Conservation (phyloP, 2,797 vertebrate genomes). For the Manis javanica region DNA sequence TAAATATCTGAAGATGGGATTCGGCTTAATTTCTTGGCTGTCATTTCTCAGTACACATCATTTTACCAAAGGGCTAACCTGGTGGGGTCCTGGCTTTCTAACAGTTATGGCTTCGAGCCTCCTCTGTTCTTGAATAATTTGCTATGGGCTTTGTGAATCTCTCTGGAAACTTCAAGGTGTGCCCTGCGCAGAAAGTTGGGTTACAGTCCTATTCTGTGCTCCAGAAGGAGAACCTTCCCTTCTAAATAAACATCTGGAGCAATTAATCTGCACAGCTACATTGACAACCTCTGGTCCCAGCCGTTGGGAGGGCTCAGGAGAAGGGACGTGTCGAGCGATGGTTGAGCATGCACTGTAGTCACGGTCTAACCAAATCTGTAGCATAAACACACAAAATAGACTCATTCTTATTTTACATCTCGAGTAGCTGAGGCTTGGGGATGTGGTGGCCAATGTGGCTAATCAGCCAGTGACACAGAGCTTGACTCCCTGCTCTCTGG, state of each 20-base stretch:
- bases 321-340: neutral
- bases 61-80: neutral
- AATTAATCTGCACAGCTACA: neutral
- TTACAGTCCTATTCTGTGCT: neutral
- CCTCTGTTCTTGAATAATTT: neutral
- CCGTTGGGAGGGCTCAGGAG: neutral
- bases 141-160: rapidly evolving
- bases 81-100: neutral
- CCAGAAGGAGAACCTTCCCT: neutral
- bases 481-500: neutral
- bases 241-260: neutral
- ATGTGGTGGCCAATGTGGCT: neutral
- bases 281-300: neutral
- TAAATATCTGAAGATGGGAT: neutral
- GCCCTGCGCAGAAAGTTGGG: neutral
- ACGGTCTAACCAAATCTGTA: neutral
- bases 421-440: neutral
- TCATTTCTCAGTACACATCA: neutral
- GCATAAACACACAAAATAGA: neutral
- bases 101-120: neutral
- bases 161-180: neutral
- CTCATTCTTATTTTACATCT: neutral
- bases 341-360: neutral
- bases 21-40: neutral
- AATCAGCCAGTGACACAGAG: neutral